These are phyloP conservation scores for Tragelaphus imberbis DNA, from an alignment of 2,113 vertebrate species.

Conservation along the genomic window DNA sequence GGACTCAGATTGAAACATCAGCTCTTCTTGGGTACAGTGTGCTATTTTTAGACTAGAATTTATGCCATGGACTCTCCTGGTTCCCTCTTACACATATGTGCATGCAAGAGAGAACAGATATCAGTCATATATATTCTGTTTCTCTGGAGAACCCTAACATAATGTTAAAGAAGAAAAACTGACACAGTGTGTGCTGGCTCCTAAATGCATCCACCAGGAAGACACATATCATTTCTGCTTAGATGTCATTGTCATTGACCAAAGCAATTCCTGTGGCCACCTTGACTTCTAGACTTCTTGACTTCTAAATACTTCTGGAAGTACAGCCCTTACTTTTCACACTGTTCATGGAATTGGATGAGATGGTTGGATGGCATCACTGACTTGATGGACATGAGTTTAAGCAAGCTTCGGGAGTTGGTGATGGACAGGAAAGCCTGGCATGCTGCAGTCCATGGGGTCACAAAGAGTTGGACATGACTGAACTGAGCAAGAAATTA, in stretches of 20 bases:
- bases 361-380: background rate
- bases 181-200: background rate
- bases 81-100: background rate
- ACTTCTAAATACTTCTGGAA: no score
- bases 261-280: background rate
- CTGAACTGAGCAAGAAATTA: background rate
- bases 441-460: no score
- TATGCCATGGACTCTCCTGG: background rate
- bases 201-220: background rate
- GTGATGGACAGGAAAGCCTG: no score
- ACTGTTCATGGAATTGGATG: background rate
- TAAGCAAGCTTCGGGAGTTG: no score
- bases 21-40: background rate
- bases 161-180: background rate
- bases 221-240: background rate
- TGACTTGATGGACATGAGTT: background rate
- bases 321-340: background rate
- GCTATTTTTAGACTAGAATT: background rate
- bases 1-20: background rate
- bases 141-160: background rate
- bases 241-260: background rate
- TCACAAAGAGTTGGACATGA: no score
- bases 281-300: background rate
- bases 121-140: background rate
- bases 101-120: background rate